A percentile compares a stretch with the other conserved stretches of the same genome.
These are phyloP conservation scores for Arbacia lixula DNA, from an alignment of 53 echinoderm and acorn worm species.

Conservation along the genomic window DNA sequence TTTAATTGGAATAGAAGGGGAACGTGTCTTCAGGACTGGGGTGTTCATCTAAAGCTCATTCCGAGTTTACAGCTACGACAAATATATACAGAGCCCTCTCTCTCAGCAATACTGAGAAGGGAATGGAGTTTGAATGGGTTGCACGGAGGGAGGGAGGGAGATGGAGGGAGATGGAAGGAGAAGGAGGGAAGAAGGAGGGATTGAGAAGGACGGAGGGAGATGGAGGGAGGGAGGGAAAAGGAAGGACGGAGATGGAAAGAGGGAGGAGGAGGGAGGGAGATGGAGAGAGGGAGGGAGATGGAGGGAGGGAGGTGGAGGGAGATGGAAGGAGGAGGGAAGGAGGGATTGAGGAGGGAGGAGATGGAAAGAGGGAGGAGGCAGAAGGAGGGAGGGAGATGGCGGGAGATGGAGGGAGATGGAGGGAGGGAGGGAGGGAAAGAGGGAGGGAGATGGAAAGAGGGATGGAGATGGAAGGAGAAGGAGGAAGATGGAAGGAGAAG, in stretches of 20 bases:
- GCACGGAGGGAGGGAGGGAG: background rate
- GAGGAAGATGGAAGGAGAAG: background rate
- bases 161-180: background rate
- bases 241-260: background rate
- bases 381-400: background rate
- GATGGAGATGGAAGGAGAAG: background rate
- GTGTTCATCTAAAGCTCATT: constrained; percentile 27
- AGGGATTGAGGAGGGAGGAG: background rate
- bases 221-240: background rate
- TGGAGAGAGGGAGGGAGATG: background rate
- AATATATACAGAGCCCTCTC: constrained; percentile 21
- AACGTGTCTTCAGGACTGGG: background rate
- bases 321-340: background rate
- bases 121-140: background rate
- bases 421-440: background rate
- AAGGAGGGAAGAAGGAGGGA: background rate
- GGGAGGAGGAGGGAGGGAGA: background rate
- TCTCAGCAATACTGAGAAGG: background rate
- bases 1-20: constrained; percentile 27
- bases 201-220: background rate
- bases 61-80: constrained; percentile 20
- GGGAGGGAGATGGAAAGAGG: background rate
- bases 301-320: background rate
- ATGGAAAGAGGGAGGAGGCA: background rate
- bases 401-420: background rate